Base-by-base conservation (phyloP, 2,797 vertebrate genomes). In the Nothura maculosa region DNA sequence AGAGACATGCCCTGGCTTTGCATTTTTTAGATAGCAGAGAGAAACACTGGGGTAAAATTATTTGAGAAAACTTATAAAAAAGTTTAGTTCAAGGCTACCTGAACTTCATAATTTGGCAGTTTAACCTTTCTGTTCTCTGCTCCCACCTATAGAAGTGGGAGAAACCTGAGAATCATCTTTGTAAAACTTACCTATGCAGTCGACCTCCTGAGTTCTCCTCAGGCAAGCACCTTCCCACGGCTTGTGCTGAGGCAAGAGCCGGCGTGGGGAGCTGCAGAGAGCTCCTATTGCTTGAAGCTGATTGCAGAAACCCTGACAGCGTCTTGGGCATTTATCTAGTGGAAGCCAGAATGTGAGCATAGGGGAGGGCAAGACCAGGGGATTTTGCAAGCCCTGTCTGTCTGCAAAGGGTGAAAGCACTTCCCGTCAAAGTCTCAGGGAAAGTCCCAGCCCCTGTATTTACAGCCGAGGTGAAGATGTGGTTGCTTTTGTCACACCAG, bases 351-450 rank as follows among this genome's bases (percentile, higher is more conserved):
- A 69, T 4, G 47, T 93, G 54, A 9, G 16, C 2, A 6, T 7
- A 43, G 47, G 43, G 48, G 83, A 74, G 58, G 69, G 85, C 24
- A 60, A 92, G 73, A 68, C 3, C 10, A 57, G 54, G 32, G 8
- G 90, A 93, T 98, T 97, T 97, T 95, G 97, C 95, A 98, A 98
- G 85, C 7, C 82, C 52, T 28, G 63, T 76, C 60, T 87, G 84
- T 22, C 85, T 67, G 50, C 0, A 38, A 2, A 1, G 50, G 32
- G 66, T 73, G 87, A 92, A 83, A 94, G 80, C 61, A 83, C 75
- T 98, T 98, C 97, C 97, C 7, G 10, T 95, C 93, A 96, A 85
- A 73, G 67, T 70, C 85, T 64, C 32, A 21, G 81, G 93, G 97
- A 97, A 97, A 98, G 89, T 95, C 96, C 96, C 93, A 50, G 66